Base-by-base conservation (phyloP, 2,113 vertebrate species). In the Brachionichthys hirsutus region DNA sequence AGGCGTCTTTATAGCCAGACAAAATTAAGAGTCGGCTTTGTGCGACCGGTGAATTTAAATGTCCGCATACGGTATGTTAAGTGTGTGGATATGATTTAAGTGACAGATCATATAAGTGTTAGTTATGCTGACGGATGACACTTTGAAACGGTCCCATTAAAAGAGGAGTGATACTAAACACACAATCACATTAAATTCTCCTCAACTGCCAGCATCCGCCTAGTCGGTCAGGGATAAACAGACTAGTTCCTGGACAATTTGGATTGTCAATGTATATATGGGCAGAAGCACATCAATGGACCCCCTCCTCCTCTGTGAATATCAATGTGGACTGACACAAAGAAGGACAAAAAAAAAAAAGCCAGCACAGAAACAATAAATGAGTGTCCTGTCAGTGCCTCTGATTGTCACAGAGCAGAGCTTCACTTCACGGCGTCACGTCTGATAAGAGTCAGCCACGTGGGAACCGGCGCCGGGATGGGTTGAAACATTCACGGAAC, bases 191-290 rank as follows among this genome's bases (percentile, higher is more conserved):
- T 90, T 89, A 89, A 76, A 52, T 70, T 74, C 62, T 66, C 45
- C 48, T 60, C 67, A 80, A 85, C 85, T 85, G 87, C 82, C 82
- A 73, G 79, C 76, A 75, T 75, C 78, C 71, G 78, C 62, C 78
- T 75, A 76, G 86, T 85, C 18, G 59, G 58, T 16, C 73, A 73
- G 48, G 80, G 80, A 88, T 84, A 88, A 86, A 85, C 82, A 77
- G 46, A 79, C 71, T 57, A 55, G 65, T 82, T 89, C 75, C 75
- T 45, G 74, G 74, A 74, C 86, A 89, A 89, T 89, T 90, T 89
- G 66, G 62, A 77, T n/a, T n/a, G 67, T 49, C 2, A 41, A 35
- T 56, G 61, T 62, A 81, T 17, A 76, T 62, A 69, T 44, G 47
- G 18, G 52, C 64, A 61, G 55, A 64, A 49, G 55, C 48, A 44